Percentiles rank a stretch among this genome's conserved stretches.
Evolutionary conservation across 2,113 vertebrate genomes (phyloP).

Genomic region (Xenopus laevis): DNA sequence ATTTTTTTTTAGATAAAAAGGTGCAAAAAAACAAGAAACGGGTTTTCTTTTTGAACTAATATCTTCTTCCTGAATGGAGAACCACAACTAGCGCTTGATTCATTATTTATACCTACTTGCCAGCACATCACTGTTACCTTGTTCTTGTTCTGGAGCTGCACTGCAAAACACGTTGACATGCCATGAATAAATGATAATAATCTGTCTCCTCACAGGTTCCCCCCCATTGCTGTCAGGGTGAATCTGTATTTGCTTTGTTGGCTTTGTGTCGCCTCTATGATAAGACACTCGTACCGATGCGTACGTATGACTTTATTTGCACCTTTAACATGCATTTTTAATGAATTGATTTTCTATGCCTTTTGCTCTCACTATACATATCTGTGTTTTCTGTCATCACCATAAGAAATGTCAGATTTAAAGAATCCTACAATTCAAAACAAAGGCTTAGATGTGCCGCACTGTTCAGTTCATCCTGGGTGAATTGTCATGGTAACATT

Average conservation of each 20-base stretch:
- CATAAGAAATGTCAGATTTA: no score
- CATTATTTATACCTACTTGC: background rate
- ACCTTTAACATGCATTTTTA: background rate
- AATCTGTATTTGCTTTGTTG: background rate
- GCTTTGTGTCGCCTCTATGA: background rate
- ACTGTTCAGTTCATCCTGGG: no score
- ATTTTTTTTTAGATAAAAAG: no score
- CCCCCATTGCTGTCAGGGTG: background rate
- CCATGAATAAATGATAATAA: conserved; percentile 15
- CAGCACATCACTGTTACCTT: conserved; percentile 7
- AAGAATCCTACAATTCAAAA: no score
- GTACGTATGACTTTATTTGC: background rate
- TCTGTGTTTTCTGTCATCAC: no score
- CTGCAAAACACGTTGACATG: background rate
- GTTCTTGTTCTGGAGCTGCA: background rate
- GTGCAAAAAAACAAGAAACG: no score
- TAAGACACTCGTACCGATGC: background rate
- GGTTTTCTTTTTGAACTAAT: no score
- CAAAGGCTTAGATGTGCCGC: no score
- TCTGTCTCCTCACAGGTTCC: conserved; percentile 1
- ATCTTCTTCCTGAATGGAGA: background rate
- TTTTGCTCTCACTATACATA: background rate
- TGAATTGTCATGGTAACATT: no score
- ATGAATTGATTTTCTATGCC: background rate
- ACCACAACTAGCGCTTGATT: background rate